Evolutionary conservation across 2,888 invertebrate species (phyloP), one percentile per base, ranked within the genome.

Genomic region (Harpagoxenus sublaevis): DNA sequence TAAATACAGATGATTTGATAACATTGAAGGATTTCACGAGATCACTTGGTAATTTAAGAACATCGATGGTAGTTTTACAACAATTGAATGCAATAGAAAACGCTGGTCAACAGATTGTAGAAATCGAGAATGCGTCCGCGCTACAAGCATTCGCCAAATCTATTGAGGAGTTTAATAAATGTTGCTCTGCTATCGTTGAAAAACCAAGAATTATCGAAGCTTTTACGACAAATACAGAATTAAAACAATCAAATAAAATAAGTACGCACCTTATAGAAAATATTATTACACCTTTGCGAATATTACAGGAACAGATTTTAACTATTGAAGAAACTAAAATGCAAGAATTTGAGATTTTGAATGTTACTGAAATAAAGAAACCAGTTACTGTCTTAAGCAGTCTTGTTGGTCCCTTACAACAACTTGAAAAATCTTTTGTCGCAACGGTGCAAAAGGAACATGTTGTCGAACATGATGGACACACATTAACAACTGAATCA

Each of bases 111-210:
- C 91, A 91, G 48, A 85, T 92, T 35, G 79, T 91, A 2, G 89
- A 90, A 6, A 73, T 92, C 0, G 91, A 92, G 18, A 88, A 90
- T 28, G 28, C 65, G 0, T 86, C 90, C 1, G 91, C 93, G 4
- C 57, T 94, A 31, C 91, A 94, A 82, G 90, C 93, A 12, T 89
- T 94, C 8, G 93, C 92, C 0, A 92, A 92, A 74, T 91, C 94
- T 2, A 89, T 94, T 1, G 90, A 91, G 23, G 94, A 94, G 63
- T 92, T 94, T 84, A 92, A 60, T 83, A 90, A 84, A 91, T 91
- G 86, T 5, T 91, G 89, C 15, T 73, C 92, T 8, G 87, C 89
- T 2, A 57, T 87, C 6, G 53, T 84, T 8, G 66, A 83, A 0
- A 84, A 23, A 10, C 88, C 90, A 0, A 88, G n/a, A 31, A 70